These are phyloP conservation scores for Taenioides sp. DNA, from an alignment of 2,797 vertebrate genomes.

Conservation along the genomic window DNA sequence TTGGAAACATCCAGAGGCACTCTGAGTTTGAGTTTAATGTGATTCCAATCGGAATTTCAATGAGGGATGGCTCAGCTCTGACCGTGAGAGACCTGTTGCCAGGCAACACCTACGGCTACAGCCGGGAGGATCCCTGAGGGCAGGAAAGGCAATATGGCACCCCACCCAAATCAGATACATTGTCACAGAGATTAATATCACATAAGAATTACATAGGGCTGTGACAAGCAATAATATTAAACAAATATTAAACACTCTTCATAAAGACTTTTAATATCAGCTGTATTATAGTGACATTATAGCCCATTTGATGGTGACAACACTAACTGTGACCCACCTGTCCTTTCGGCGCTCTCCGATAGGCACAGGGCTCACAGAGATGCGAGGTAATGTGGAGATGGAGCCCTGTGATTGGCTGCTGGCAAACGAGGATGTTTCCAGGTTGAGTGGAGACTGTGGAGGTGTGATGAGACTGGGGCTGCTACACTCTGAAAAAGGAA, in stretches of 20 bases:
- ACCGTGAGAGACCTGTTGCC: slow-evolving; percentile 64
- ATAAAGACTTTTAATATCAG: background rate
- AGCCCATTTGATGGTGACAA: background rate
- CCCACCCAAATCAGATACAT: slow-evolving; percentile 26
- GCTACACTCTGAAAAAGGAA: slow-evolving; percentile 89
- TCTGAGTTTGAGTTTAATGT: slow-evolving; percentile 37
- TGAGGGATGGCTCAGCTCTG: slow-evolving; percentile 40
- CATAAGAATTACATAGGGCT: background rate
- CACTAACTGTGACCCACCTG: slow-evolving; percentile 74
- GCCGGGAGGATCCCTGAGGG: slow-evolving; percentile 45
- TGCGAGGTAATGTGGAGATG: slow-evolving; percentile 88
- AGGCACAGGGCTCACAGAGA: slow-evolving; percentile 89
- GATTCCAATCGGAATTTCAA: slow-evolving; percentile 52
- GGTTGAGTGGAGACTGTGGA: slow-evolving; percentile 90
- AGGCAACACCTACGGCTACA: slow-evolving; percentile 61
- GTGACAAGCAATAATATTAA: background rate
- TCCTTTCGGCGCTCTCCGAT: slow-evolving; percentile 91
- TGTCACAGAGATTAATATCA: slow-evolving; percentile 22
- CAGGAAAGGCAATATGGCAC: slow-evolving; percentile 31
- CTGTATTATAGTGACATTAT: background rate
- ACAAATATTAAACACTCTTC: background rate
- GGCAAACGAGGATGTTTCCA: slow-evolving; percentile 89
- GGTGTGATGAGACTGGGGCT: slow-evolving; percentile 92
- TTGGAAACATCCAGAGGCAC: slow-evolving; percentile 16
- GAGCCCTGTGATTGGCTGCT: slow-evolving; percentile 94